A percentile compares a stretch with the other conserved stretches of the same genome.
These are phyloP conservation scores for Diploscapter pachys DNA, from an alignment of 1,140 invertebrate species.

Conservation along the genomic window DNA sequence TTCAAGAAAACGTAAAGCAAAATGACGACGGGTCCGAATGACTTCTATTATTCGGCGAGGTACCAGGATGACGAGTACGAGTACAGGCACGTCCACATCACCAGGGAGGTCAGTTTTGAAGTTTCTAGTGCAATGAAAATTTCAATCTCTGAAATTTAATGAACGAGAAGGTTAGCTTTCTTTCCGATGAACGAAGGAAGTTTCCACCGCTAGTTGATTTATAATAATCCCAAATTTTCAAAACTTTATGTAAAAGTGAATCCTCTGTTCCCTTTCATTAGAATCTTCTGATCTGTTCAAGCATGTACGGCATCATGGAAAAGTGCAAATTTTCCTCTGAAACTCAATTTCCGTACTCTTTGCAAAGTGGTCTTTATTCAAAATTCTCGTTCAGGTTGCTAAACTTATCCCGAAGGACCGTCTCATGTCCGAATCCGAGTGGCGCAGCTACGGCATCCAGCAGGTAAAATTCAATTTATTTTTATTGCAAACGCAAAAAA, in stretches of 20 bases:
- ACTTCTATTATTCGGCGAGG: slow-evolving; percentile 86
- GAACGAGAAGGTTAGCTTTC: slow-evolving; percentile 35
- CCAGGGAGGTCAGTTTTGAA: slow-evolving; percentile 60
- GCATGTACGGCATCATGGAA: too few relatives aligned
- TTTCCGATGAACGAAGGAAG: too few relatives aligned
- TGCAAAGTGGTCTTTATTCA: too few relatives aligned
- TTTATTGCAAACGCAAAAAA: too few relatives aligned
- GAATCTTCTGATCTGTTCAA: too few relatives aligned
- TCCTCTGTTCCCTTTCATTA: too few relatives aligned
- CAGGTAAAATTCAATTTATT: neutral
- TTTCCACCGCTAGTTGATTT: too few relatives aligned
- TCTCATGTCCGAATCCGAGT: slow-evolving; percentile 89
- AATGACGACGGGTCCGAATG: slow-evolving; percentile 63
- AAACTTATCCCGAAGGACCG: slow-evolving; percentile 81
- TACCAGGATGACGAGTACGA: slow-evolving; percentile 78
- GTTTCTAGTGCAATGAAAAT: too few relatives aligned
- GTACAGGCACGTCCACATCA: slow-evolving; percentile 85
- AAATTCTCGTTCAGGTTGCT: slow-evolving; percentile 68
- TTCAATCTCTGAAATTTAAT: too few relatives aligned
- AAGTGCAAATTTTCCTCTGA: too few relatives aligned
- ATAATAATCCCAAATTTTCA: neutral
- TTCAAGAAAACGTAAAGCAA: neutral
- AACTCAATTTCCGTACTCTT: too few relatives aligned
- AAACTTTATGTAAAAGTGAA: neutral
- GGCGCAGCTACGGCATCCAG: slow-evolving; percentile 81